Base-by-base conservation (phyloP, 2,888 invertebrate species). In the Pyrgus malvae region DNA sequence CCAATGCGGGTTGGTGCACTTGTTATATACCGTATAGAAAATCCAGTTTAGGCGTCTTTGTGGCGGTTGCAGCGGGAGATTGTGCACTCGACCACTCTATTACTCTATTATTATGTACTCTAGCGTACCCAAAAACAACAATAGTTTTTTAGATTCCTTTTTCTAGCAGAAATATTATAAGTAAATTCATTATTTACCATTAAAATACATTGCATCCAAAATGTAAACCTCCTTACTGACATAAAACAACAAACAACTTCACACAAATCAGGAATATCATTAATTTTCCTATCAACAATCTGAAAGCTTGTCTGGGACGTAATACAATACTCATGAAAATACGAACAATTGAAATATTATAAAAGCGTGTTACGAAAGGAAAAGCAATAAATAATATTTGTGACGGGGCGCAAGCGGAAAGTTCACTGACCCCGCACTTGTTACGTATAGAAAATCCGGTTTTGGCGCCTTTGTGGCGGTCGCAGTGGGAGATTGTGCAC, bases 61-160 rank as follows among this genome's bases (percentile, higher is more conserved):
- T 35, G 70, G 40, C 70, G 70, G 44, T 31, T 68, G 58, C 70
- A 62, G 67, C 65, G 59, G 69, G 70, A 44, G 59, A 56, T 56
- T 59, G 50, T 58, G 59, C 62, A 63, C 54, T 59, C 58, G 56
- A 57, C 58, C 56, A 56, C 46, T 50, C 31, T 31, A 21, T 41
- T 42, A 50, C 35, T 50, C 50, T 50, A 50, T 50, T 40, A 50
- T 50, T 50, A 48, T 16, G 48, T 48, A 42, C 49, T 49, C 38
- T 49, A 40, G 41, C 19, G 31, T 25, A 48, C 25, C 14, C 38
- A 40, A n/a, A n/a, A n/a, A n/a, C n/a, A n/a, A n/a, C n/a, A n/a
- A n/a, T n/a, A n/a, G n/a, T n/a, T n/a, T n/a, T n/a, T n/a, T n/a
- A n/a, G n/a, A n/a, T n/a, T n/a, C n/a, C n/a, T n/a, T n/a, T n/a